Evolutionary conservation across 2,113 vertebrate species (phyloP).

Genomic region (Opisthocomus hoazin): DNA sequence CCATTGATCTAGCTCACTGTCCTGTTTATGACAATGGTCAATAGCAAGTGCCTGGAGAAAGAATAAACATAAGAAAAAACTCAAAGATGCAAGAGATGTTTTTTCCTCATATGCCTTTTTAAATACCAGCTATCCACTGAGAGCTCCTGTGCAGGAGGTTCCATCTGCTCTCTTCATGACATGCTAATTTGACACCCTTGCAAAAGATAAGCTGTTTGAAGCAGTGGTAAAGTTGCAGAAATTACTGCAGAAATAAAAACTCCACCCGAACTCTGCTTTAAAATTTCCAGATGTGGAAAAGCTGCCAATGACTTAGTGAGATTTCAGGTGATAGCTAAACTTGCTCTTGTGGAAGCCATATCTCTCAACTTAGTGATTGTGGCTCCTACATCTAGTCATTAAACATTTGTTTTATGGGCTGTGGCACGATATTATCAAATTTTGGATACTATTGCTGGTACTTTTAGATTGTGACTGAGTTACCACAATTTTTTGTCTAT

Average conservation of each 20-base stretch:
- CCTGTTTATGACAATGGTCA: background rate
- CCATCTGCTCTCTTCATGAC: background rate
- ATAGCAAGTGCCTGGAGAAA: background rate
- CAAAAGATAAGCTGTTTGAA: background rate
- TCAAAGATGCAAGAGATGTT: background rate
- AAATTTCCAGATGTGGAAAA: background rate
- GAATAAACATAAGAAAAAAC: background rate
- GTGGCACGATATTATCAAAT: background rate
- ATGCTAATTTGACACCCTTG: background rate
- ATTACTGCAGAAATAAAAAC: background rate
- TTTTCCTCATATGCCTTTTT: background rate
- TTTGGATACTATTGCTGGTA: background rate
- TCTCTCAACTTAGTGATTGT: background rate
- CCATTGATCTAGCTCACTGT: background rate
- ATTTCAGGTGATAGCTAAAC: background rate
- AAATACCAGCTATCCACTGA: background rate
- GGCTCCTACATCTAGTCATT: background rate
- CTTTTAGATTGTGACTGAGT: background rate
- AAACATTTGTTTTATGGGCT: background rate
- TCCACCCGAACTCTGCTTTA: background rate
- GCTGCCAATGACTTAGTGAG: background rate
- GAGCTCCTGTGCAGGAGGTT: background rate
- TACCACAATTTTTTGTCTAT: background rate
- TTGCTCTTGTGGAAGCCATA: background rate
- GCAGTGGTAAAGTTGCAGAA: background rate